A percentile compares a stretch with the other conserved stretches of the same genome.
Evolutionary conservation across 2,888 invertebrate genomes (phyloP).

Genomic region (Gortyna flavago): DNA sequence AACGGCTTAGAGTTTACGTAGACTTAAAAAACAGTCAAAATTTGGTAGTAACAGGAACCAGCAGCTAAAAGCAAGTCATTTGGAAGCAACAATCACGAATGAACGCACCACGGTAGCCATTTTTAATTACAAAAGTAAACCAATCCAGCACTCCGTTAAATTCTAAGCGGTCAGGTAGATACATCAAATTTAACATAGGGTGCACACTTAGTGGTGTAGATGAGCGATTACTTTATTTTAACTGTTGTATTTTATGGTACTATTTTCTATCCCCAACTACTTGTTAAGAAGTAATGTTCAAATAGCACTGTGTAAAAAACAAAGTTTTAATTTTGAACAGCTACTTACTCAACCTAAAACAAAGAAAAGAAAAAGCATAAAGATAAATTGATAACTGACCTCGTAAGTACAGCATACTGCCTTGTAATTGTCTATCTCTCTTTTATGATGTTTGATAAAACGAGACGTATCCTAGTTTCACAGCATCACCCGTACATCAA

Average conservation of each 20-base stretch:
- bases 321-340: not conserved
- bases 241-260: not conserved
- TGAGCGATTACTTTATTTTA: conserved; percentile 18
- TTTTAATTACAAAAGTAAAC: conserved; percentile 70
- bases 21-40: not conserved
- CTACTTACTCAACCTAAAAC: not conserved
- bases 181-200: conserved; percentile 62
- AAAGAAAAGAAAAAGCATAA: no score
- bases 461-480: not conserved
- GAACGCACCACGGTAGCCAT: conserved; percentile 62
- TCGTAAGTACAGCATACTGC: no score
- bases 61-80: conserved; percentile 57
- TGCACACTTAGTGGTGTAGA: not conserved
- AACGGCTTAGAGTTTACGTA: no score
- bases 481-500: not conserved
- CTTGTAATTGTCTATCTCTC: no score
- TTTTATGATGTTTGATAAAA: not conserved
- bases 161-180: conserved; percentile 69
- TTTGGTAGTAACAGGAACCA: conserved; percentile 1
- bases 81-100: conserved; percentile 50
- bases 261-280: not conserved
- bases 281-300: no score
- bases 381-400: no score
- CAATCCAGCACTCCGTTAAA: conserved; percentile 71
- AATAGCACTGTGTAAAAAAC: no score